Conservation (phyloP, 2,888 invertebrate genomes). For the Mimachlamys varia region DNA sequence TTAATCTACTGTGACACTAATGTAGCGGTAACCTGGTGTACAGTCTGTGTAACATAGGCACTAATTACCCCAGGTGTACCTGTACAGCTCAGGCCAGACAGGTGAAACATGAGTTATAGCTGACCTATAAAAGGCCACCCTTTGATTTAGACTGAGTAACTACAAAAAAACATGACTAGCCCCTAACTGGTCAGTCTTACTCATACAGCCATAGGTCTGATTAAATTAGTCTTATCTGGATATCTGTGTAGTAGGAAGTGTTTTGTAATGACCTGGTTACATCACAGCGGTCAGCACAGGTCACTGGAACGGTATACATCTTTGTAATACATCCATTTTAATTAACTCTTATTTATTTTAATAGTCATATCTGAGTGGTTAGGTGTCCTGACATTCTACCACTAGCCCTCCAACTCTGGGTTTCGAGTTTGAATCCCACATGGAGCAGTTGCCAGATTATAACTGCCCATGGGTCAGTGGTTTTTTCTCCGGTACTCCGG, state of each 20-base stretch:
- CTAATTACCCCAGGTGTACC: conserved; percentile 6
- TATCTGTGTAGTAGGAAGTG: background rate
- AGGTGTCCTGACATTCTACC: no score
- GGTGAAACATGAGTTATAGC: background rate
- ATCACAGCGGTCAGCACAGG: background rate
- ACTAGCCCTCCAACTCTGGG: no score
- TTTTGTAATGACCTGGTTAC: background rate
- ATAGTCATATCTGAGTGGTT: no score
- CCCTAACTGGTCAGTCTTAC: background rate
- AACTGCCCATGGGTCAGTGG: no score
- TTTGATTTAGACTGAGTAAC: background rate
- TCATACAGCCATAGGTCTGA: background rate
- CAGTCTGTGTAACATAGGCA: background rate
- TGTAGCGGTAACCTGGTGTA: background rate
- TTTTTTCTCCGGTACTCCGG: no score
- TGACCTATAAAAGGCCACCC: background rate
- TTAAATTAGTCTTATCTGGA: background rate
- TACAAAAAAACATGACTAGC: background rate
- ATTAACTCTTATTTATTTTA: no score
- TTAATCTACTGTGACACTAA: conserved; percentile 28
- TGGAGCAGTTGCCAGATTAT: no score
- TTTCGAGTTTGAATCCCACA: no score
- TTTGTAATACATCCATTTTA: background rate
- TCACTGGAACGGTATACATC: background rate
- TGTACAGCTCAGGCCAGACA: background rate